Evolutionary conservation across 2,113 vertebrate species (phyloP).

Genomic region (Puma concolor): DNA sequence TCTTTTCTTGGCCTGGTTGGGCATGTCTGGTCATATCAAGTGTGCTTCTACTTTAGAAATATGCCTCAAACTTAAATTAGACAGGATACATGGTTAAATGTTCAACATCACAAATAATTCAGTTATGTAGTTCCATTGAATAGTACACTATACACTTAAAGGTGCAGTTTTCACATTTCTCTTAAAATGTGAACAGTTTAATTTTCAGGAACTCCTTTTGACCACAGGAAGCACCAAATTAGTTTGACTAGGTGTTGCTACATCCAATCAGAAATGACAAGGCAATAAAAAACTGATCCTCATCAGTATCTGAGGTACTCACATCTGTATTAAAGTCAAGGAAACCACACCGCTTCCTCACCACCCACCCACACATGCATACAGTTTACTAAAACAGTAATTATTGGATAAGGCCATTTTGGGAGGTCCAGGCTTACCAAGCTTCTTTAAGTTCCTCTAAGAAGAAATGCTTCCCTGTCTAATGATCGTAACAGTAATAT

Average conservation of each 20-base stretch:
- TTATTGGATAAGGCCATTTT: neutral
- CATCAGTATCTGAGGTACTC: neutral
- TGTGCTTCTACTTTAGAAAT: neutral
- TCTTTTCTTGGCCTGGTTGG: neutral
- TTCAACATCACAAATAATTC: neutral
- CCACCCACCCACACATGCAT: neutral
- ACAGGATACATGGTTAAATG: neutral
- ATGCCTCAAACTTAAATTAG: neutral
- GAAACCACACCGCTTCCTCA: fast-evolving
- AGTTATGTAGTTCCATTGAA: neutral
- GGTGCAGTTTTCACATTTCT: neutral
- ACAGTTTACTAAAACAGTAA: neutral
- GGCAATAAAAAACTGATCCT: neutral
- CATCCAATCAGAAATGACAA: neutral
- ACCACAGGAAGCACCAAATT: neutral
- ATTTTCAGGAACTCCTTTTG: neutral
- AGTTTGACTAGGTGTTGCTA: neutral
- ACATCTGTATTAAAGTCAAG: neutral
- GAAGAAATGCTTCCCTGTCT: neutral
- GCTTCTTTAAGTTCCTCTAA: neutral
- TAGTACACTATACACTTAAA: neutral
- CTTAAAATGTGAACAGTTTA: neutral
- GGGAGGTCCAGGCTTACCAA: neutral
- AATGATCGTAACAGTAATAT: neutral
- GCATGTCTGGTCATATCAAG: neutral